phyloP scores from a whole-genome alignment of 2,888 invertebrate genomes.

The Stenodera caucasica region DNA sequence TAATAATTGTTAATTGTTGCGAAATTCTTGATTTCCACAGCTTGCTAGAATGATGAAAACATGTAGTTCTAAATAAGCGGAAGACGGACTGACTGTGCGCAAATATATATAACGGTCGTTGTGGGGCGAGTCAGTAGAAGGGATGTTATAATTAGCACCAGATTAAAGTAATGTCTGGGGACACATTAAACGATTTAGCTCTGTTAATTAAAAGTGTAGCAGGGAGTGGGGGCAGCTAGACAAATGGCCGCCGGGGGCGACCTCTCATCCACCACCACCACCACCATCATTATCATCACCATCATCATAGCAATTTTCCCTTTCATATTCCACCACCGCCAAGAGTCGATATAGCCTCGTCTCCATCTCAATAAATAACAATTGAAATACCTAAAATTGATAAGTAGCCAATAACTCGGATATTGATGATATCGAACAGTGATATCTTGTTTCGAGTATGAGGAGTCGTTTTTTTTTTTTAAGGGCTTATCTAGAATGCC shows the following conservation, averaged over 20 bases:
- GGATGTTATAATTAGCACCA: conserved; percentile 65
- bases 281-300: conserved; percentile 21
- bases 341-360: not conserved
- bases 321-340: not conserved
- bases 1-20: no score
- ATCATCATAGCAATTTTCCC: not conserved
- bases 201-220: conserved; percentile 60
- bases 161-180: conserved; percentile 67
- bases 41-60: not conserved
- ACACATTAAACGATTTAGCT: conserved; percentile 62
- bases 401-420: no score
- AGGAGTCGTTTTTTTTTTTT: not conserved
- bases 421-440: no score
- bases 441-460: no score
- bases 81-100: conserved; percentile 13
- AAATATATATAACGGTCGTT: conserved; percentile 23
- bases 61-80: not conserved
- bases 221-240: conserved; percentile 51
- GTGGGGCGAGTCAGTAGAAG: conserved; percentile 43
- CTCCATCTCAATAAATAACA: not conserved
- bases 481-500: not conserved
- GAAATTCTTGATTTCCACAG: not conserved
- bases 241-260: conserved; percentile 51
- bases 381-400: no score
- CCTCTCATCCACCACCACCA: conserved; percentile 31